Evolutionary conservation across 1,140 invertebrate genomes (phyloP), one percentile per base, ranked within the genome.

Genomic region (Drosophila sp.): DNA sequence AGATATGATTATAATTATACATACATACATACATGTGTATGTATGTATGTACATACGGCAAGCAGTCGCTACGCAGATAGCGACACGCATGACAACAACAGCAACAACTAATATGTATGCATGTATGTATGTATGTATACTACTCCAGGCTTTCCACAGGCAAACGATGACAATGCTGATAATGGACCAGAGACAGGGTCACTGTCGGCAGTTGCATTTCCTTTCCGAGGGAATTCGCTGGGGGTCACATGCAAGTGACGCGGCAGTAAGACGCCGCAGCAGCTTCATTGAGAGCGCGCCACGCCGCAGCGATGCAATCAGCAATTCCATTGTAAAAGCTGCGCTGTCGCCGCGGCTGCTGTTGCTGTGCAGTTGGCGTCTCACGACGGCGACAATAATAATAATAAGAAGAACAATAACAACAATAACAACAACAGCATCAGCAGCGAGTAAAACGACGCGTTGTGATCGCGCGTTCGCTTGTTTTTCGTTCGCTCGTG

Each of bases 171-270:
- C 70, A 67, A 59, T 67, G 63, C 46, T 72, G 70, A 72, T 72
- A 72, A 71, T 63, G 57, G 58, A 27, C 53, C 51, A 50, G 27
- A 27, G 57, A 62, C 72, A 75, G 76, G 72, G 76, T 78, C 72
- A 78, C 72, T 78, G 66, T 50, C 72, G 57, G 27, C 56, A 56
- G 29, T 46, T 36, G 45, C 58, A 78, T 66, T 78, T 72, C 56
- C 64, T 77, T 61, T 74, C 29, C 43, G 16, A 50, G 53, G 16
- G 25, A 59, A 66, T 62, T 54, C 61, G 62, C 62, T 78, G 72
- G 73, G 76, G 76, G 76, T 78, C 73, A 76, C 67, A 78, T 57
- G 56, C 65, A 65, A 61, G 32, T 64, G 72, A n/a, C 59, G 56
- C 69, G 51, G 67, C 67, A 76, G 27, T 11, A 48, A 58, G 67